Evolutionary conservation across 1,140 invertebrate genomes (phyloP).

Genomic region (Panagrolaimus sp.): DNA sequence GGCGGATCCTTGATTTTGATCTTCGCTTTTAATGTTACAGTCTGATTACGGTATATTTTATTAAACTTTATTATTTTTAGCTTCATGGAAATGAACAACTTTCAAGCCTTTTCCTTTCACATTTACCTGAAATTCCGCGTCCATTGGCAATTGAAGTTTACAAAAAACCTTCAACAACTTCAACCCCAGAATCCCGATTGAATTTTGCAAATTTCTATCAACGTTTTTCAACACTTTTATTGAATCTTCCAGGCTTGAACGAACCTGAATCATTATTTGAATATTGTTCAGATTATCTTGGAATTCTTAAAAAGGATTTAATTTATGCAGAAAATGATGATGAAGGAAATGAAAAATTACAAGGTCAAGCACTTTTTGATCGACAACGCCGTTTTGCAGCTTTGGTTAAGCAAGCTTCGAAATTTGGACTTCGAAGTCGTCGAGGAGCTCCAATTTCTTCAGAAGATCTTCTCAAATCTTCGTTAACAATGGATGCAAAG

Average conservation of each 20-base stretch:
- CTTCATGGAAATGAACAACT: slow-evolving; percentile 26
- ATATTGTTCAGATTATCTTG: slow-evolving; percentile 18
- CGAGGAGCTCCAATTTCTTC: slow-evolving; percentile 32
- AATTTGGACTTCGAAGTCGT: slow-evolving; percentile 29
- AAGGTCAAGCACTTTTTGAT: slow-evolving; percentile 41
- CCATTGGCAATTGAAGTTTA: neutral
- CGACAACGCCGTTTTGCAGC: slow-evolving; percentile 36
- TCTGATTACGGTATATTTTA: too few species aligned
- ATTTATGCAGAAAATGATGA: slow-evolving; percentile 34
- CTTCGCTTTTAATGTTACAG: too few species aligned
- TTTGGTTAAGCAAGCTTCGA: slow-evolving; percentile 22
- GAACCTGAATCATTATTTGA: slow-evolving; percentile 11
- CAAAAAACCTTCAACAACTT: neutral
- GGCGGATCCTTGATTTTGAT: too few species aligned
- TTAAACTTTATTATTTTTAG: too few species aligned
- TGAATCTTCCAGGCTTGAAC: slow-evolving; percentile 19
- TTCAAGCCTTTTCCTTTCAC: neutral
- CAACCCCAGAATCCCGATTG: neutral
- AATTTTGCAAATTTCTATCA: slow-evolving; percentile 3
- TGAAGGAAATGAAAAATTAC: slow-evolving; percentile 44
- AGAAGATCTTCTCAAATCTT: slow-evolving; percentile 24
- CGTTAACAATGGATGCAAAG: slow-evolving; percentile 23
- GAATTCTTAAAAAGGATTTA: slow-evolving; percentile 26
- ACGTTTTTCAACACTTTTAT: slow-evolving; percentile 12
- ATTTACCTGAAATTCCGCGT: neutral